These are phyloP conservation scores for Epirrhoe tristata DNA, from an alignment of 2,888 invertebrate species.

Conservation along the genomic window DNA sequence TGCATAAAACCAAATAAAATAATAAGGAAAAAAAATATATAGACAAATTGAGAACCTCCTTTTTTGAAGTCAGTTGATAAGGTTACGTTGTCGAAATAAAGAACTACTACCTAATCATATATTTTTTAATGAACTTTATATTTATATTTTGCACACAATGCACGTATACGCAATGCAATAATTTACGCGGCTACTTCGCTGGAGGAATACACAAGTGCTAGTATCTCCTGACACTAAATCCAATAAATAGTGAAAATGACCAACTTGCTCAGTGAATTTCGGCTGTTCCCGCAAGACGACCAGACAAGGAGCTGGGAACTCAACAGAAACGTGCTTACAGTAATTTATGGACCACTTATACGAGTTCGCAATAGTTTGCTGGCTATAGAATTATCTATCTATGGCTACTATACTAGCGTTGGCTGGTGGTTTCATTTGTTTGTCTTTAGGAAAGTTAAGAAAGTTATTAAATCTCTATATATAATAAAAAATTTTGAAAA, in stretches of 20 bases:
- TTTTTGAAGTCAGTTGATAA: no score
- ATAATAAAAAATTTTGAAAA: no score
- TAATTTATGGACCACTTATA: slow-evolving; percentile 32
- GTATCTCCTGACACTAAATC: slow-evolving; percentile 22
- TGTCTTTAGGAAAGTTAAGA: neutral
- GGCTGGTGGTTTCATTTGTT: neutral
- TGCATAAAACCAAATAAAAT: no score
- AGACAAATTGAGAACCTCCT: no score
- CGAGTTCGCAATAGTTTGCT: slow-evolving; percentile 27
- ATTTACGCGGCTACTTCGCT: slow-evolving; percentile 2
- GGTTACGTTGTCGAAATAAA: no score
- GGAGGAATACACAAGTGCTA: slow-evolving; percentile 8
- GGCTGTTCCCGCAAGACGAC: slow-evolving; percentile 30
- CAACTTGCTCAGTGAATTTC: slow-evolving; percentile 29
- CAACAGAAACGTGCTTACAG: slow-evolving; percentile 19
- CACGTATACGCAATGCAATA: neutral
- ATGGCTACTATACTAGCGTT: neutral
- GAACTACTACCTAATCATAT: no score
- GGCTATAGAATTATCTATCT: neutral
- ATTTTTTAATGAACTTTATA: no score
- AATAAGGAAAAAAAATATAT: no score
- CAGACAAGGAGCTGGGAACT: slow-evolving; percentile 18
- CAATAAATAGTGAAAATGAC: slow-evolving; percentile 31
- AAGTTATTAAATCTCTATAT: no score
- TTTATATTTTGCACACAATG: no score